Conservation (phyloP, 2,797 vertebrate genomes). For the Arctocebus calabarensis region DNA sequence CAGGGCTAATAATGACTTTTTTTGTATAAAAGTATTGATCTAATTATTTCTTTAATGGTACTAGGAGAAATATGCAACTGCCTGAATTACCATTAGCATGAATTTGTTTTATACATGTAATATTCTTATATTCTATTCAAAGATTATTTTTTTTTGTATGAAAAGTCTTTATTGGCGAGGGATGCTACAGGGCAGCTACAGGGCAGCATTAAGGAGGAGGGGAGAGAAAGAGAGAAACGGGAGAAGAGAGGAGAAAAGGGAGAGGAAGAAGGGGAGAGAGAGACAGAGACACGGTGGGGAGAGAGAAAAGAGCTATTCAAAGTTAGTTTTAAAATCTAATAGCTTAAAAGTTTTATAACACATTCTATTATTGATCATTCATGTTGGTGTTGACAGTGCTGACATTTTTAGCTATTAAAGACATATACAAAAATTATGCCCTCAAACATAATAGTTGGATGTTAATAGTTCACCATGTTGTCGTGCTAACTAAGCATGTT, state of each 20-base stretch:
- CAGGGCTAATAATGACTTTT: constrained; percentile 78
- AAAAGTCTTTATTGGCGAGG: too few relatives aligned
- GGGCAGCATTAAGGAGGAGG: too few relatives aligned
- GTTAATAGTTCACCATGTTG: background rate
- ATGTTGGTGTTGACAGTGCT: constrained; percentile 11
- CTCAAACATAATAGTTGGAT: background rate
- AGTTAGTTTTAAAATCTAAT: constrained; percentile 47
- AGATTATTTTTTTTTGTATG: too few relatives aligned
- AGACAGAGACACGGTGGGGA: too few relatives aligned
- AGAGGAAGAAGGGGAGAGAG: too few relatives aligned
- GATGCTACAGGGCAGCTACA: too few relatives aligned
- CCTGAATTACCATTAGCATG: constrained; percentile 44
- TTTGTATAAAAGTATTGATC: constrained; percentile 76
- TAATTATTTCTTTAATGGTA: constrained; percentile 82
- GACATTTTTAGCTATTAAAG: background rate
- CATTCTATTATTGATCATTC: constrained; percentile 1
- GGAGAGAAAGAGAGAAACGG: too few relatives aligned
- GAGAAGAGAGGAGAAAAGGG: too few relatives aligned
- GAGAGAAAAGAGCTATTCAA: background rate
- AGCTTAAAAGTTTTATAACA: background rate
- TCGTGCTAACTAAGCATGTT: background rate
- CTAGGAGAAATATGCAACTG: constrained; percentile 12
- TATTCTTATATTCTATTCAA: constrained; percentile 1
- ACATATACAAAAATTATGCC: background rate
- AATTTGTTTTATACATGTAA: constrained; percentile 44